Base-by-base conservation (phyloP, 2,888 invertebrate species). In the Girardia tigrina region DNA sequence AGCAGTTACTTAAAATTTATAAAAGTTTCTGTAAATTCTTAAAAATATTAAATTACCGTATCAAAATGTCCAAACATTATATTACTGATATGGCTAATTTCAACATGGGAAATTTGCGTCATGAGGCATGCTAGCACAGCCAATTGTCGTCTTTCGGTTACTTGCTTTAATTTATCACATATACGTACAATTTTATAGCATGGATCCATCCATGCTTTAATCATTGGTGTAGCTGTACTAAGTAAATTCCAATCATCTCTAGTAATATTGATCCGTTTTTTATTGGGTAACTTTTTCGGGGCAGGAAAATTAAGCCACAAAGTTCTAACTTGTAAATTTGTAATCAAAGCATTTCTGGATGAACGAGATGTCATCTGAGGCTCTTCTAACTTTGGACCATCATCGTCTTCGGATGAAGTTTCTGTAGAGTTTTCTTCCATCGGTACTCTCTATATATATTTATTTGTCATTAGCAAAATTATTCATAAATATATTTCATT, bases 221-320 rank as follows among this genome's bases (percentile, higher is more conserved):
- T 94, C 0, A 94, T 92, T 0, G 95, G 94, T 0, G 94, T 92
- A 4, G 93, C 93, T 0, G 94, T 94, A 82, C 93, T 94, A 74
- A 95, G 85, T 75, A 95, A 86, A 86, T 95, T 95, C 94, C 95
- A 95, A 85, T 95, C 94, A 80, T 93, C 86, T 80, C 93, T 89
- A 0, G 94, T 94, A 81, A 90, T 92, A 83, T 94, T 94, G 79
- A 94, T 92, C 85, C 93, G 93, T 79, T 91, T 88, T 0, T 92
- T 92, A 71, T 93, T 93, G 0, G 94, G 92, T 0, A 92, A 91
- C 78, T 92, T 88, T 0, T 94, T 94, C 0, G 95, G 94, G 0
- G 95, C 94, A 2, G 95, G 94, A 85, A 95, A 95, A 83, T 94
- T 94, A 81, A 95, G 92, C 94, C 94, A 95, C 70, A 93, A 90